A percentile compares a stretch with the other conserved stretches of the same genome.
Conservation (phyloP, 2,797 vertebrate genomes). For the Sebastes glaucus region DNA sequence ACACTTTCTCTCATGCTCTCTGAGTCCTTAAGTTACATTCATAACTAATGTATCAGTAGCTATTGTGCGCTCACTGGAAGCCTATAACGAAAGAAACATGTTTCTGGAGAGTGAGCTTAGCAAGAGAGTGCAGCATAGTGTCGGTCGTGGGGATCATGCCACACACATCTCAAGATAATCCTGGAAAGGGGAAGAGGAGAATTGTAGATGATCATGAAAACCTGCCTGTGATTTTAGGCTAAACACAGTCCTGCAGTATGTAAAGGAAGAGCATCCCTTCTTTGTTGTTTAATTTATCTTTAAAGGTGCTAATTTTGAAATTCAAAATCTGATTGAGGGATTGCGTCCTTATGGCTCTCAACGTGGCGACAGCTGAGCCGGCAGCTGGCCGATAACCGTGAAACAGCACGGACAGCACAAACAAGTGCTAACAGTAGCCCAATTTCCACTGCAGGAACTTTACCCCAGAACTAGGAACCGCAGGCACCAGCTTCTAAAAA, state of each 20-base stretch:
- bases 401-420: no score
- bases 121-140: not conserved
- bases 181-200: not conserved
- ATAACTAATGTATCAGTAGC: constrained; percentile 50
- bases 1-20: not conserved
- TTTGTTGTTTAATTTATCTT: not conserved
- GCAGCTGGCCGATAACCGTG: no score
- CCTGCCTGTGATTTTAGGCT: not conserved
- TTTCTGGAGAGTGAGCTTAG: constrained; percentile 30
- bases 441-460: not conserved
- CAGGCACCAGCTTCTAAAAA: not conserved
- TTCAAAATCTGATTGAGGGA: not conserved
- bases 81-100: constrained; percentile 32
- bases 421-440: no score
- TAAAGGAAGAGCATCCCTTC: not conserved
- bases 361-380: not conserved
- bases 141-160: not conserved
- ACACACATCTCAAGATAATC: not conserved
- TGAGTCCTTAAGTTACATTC: constrained; percentile 13
- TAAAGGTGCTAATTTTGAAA: not conserved
- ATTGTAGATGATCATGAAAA: constrained; percentile 3
- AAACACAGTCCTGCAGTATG: not conserved
- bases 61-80: constrained; percentile 46
- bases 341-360: not conserved
- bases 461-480: not conserved